Conservation (phyloP, 2,797 vertebrate species). For the Megalops cyprinoides region DNA sequence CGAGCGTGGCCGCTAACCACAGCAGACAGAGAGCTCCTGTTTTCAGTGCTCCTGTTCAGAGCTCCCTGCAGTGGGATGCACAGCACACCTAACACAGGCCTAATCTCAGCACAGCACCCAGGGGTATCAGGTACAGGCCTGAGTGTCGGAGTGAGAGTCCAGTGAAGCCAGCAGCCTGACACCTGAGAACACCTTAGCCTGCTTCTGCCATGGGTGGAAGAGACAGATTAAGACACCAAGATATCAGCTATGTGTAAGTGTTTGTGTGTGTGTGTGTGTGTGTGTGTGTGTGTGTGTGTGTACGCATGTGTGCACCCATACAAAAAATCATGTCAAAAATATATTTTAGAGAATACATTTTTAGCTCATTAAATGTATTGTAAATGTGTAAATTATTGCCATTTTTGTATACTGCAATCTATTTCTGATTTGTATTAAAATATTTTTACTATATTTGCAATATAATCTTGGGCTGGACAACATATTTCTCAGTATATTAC, state of each 20-base stretch:
- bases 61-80: conserved; percentile 17
- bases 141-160: conserved; percentile 47
- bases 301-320: too few species aligned
- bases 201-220: conserved; percentile 44
- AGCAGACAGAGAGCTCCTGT: conserved; percentile 51
- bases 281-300: conserved; percentile 22
- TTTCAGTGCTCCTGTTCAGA: too few species aligned
- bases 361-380: too few species aligned
- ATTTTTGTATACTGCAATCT: too few species aligned
- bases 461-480: too few species aligned
- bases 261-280: conserved; percentile 15
- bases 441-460: too few species aligned
- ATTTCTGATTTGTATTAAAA: too few species aligned
- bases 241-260: conserved; percentile 6
- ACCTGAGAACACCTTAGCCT: conserved; percentile 50
- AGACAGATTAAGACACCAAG: conserved; percentile 45
- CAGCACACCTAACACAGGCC: background rate
- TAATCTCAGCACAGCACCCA: conserved; percentile 40
- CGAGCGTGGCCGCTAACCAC: too few species aligned
- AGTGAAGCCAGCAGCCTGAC: conserved; percentile 52
- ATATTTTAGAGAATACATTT: too few species aligned
- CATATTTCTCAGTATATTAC: too few species aligned
- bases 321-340: too few species aligned
- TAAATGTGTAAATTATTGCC: too few species aligned
- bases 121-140: conserved; percentile 46